Evolutionary conservation across 2,888 invertebrate species (phyloP), one percentile per base, ranked within the genome.

Genomic region (Oligia fasciuncula): DNA sequence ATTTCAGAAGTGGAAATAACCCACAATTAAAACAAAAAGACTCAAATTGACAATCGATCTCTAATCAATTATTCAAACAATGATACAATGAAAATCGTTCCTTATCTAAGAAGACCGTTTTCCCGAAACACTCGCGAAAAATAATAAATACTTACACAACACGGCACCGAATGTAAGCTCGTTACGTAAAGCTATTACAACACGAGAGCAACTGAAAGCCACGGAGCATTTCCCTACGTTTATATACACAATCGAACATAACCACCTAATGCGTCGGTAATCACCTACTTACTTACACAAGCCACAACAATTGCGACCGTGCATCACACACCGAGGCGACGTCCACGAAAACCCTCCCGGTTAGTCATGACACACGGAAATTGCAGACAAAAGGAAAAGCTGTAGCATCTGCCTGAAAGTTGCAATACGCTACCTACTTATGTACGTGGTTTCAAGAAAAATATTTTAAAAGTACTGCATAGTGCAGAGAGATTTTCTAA

Each of bases 221-320:
- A 19, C 19, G 35, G 67, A 83, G 35, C 83, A 81, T 84, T 89
- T 84, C 83, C 77, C 77, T 79, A 71, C 81, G 81, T 80, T 80
- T 89, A 88, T 89, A 89, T 89, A 89, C 80, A 69, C 83, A 80
- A 80, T 84, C 80, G 69, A 67, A 83, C 84, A 84, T 83, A 81
- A 78, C 84, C 75, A 76, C 13, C 76, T 68, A 76, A 87, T 77
- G 76, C 86, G 80, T 23, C 54, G 70, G 62, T 81, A 79, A 80
- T 79, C 82, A 84, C 80, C 79, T 82, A 81, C 70, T 76, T 29
- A 54, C 78, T 54, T 40, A 57, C 70, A 71, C 62, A 40, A 84
- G 78, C 65, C 76, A 81, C 71, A 62, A 43, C 71, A 71, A 62
- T 81, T 75, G 86, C n/a, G 72, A 9, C 13, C 67, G 60, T 72